phyloP scores from a whole-genome alignment of 2,797 vertebrate genomes.

The Sternarchorhynchus goeldii region DNA sequence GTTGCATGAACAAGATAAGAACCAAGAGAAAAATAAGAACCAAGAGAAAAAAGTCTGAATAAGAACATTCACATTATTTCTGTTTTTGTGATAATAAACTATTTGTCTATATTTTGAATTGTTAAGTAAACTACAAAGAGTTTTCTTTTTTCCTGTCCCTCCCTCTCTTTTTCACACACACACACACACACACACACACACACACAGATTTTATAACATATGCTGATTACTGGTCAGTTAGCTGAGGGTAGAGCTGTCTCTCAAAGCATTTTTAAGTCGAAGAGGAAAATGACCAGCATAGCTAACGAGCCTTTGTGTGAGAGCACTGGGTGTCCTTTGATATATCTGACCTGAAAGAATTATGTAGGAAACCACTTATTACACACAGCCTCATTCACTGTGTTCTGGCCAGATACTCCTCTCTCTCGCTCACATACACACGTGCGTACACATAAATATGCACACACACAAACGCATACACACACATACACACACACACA shows the following conservation, averaged over 20 bases:
- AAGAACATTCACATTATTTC: background rate
- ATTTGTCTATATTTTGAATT: no score
- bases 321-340: slow-evolving; percentile 41
- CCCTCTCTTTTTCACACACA: background rate
- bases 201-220: background rate
- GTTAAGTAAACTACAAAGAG: background rate
- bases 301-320: slow-evolving; percentile 44
- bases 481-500: background rate
- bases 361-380: slow-evolving; percentile 50
- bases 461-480: background rate
- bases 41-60: background rate
- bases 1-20: no score
- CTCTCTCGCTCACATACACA: background rate
- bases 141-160: background rate
- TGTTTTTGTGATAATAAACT: background rate
- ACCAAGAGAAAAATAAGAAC: background rate
- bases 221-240: slow-evolving; percentile 17
- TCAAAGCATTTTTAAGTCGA: slow-evolving; percentile 41
- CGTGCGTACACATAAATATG: background rate
- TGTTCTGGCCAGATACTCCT: background rate
- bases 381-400: slow-evolving; percentile 44
- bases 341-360: slow-evolving; percentile 45
- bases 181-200: background rate
- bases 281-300: slow-evolving; percentile 31
- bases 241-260: slow-evolving; percentile 6